Conservation (phyloP, 2,113 vertebrate genomes). For the Apaloderma vittatum region DNA sequence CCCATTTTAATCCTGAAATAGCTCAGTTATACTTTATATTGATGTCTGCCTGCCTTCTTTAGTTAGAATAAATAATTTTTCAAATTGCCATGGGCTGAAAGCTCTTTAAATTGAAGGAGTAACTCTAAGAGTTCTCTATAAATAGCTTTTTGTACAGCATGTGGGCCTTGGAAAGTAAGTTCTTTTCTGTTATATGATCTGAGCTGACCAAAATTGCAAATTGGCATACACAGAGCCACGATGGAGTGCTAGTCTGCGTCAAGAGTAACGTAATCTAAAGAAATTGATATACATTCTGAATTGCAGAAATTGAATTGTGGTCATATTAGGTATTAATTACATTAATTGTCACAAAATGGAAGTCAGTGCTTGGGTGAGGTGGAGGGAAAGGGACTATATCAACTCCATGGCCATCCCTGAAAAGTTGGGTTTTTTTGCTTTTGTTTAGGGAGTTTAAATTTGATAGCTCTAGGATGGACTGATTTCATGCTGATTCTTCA, state of each 20-base stretch:
- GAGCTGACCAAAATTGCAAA: background rate
- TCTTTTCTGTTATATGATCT: background rate
- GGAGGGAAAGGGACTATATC: background rate
- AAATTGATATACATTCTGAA: background rate
- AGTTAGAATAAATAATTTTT: slow-evolving; percentile 32
- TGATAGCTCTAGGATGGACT: background rate
- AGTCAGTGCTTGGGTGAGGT: background rate
- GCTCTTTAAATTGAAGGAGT: background rate
- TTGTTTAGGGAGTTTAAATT: background rate
- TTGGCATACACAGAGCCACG: background rate
- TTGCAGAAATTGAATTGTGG: background rate
- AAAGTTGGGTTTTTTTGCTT: background rate
- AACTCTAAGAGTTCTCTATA: background rate
- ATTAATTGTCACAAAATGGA: background rate
- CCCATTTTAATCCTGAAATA: background rate
- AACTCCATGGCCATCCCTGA: background rate
- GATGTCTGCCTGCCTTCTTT: background rate
- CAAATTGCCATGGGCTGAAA: background rate
- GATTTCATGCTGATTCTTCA: background rate
- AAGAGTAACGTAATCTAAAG: background rate
- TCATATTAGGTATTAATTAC: background rate
- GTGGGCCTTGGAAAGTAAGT: background rate
- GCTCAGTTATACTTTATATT: background rate
- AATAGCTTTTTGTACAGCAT: background rate
- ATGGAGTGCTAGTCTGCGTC: background rate